These are phyloP conservation scores for Bicyclus anynana DNA, from an alignment of 1,140 invertebrate genomes.

Conservation along the genomic window DNA sequence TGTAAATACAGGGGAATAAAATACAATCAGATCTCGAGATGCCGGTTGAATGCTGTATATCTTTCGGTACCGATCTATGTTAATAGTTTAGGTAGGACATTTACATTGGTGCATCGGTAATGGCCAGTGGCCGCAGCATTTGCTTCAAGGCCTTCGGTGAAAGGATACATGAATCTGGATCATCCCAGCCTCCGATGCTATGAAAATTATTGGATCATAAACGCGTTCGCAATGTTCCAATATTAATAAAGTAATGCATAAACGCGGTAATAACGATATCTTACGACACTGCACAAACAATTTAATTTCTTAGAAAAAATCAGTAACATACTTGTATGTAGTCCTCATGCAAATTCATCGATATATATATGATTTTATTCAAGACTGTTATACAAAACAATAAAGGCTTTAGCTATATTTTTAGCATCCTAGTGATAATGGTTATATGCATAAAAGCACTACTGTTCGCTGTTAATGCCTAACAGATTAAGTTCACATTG, in stretches of 20 bases:
- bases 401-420: too few relatives aligned
- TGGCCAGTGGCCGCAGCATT: slow-evolving; percentile 52
- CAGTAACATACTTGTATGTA: too few relatives aligned
- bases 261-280: not conserved
- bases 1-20: slow-evolving; percentile 31
- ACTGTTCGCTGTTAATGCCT: too few relatives aligned
- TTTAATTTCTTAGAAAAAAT: too few relatives aligned
- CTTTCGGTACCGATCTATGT: slow-evolving; percentile 61
- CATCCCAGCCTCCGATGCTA: slow-evolving; percentile 49
- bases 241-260: slow-evolving; percentile 6
- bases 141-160: slow-evolving; percentile 63
- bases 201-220: slow-evolving; percentile 24
- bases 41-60: slow-evolving; percentile 41
- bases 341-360: too few relatives aligned
- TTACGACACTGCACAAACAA: not conserved
- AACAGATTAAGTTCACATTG: too few relatives aligned
- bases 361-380: too few relatives aligned
- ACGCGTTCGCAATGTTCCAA: slow-evolving; percentile 8
- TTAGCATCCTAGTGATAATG: too few relatives aligned
- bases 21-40: slow-evolving; percentile 37
- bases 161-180: slow-evolving; percentile 70
- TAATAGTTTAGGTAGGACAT: slow-evolving; percentile 61
- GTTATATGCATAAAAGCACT: too few relatives aligned
- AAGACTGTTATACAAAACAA: too few relatives aligned
- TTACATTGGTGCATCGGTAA: slow-evolving; percentile 64